Evolutionary conservation across 2,113 vertebrate species (phyloP).

Genomic region (Sinocyclocheilus rhinocerous): DNA sequence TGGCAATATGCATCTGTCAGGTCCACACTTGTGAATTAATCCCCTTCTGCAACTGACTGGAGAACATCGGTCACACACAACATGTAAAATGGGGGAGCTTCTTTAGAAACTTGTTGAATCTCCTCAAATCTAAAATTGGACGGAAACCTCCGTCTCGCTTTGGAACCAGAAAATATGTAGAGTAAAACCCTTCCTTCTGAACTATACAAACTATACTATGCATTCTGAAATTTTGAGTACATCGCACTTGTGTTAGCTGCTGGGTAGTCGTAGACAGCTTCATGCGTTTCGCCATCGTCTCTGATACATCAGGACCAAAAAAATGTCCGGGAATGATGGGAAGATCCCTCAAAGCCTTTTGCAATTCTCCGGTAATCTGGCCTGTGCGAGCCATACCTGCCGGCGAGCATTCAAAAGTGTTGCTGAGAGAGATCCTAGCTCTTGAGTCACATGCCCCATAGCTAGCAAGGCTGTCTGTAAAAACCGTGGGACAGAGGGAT

Average conservation of each 20-base stretch:
- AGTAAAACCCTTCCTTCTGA: too few relatives aligned
- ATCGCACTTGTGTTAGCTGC: neutral
- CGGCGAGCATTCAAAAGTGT: too few relatives aligned
- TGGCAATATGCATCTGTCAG: too few relatives aligned
- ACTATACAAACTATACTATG: too few relatives aligned
- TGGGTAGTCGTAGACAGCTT: neutral
- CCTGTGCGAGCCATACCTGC: too few relatives aligned
- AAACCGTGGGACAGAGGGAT: too few relatives aligned
- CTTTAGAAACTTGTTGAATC: neutral
- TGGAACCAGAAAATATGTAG: too few relatives aligned
- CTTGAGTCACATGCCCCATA: too few relatives aligned
- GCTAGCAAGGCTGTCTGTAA: too few relatives aligned
- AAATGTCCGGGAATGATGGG: neutral
- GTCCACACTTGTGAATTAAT: neutral
- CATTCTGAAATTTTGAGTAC: neutral
- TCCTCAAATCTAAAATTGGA: neutral
- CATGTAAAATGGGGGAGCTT: neutral
- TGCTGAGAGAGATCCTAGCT: too few relatives aligned
- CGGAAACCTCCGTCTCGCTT: too few relatives aligned
- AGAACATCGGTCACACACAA: neutral
- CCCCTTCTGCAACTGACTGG: neutral
- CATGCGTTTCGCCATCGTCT: neutral
- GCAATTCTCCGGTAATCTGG: neutral
- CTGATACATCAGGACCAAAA: neutral
- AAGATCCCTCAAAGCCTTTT: neutral